A percentile compares a stretch with the other conserved stretches of the same genome.
Evolutionary conservation across 1,140 invertebrate species (phyloP).

Genomic region (Brachionus manjavacas): DNA sequence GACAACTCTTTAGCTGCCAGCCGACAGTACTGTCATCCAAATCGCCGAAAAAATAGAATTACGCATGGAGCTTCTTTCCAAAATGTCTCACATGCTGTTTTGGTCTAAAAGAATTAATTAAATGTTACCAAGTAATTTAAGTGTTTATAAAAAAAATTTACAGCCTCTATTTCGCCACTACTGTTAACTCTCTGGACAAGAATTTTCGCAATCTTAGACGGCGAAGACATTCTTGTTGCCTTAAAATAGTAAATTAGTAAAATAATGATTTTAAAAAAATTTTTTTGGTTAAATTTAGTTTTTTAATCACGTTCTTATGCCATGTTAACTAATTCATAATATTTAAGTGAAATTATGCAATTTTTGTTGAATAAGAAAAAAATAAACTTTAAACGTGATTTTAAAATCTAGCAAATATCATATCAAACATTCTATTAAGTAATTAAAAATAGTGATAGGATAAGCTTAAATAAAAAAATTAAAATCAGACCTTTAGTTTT

Average conservation of each 20-base stretch:
- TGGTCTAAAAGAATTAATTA: not conserved
- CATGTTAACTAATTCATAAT: not conserved
- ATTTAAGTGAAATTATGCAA: not conserved
- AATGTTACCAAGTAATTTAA: too few relatives aligned
- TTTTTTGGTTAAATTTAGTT: not conserved
- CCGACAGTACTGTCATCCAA: slow-evolving; percentile 42
- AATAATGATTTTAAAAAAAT: too few relatives aligned
- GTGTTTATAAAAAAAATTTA: not conserved
- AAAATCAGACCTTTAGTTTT: too few relatives aligned
- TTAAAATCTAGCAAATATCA: too few relatives aligned
- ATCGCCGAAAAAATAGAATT: slow-evolving; percentile 37
- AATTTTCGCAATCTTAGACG: slow-evolving; percentile 41
- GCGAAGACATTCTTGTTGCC: slow-evolving; percentile 34
- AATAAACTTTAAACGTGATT: too few relatives aligned
- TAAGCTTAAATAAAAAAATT: too few relatives aligned
- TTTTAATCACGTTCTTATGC: not conserved
- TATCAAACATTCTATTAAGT: too few relatives aligned
- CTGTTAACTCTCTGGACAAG: slow-evolving; percentile 37
- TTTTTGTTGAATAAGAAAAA: not conserved
- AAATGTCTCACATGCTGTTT: slow-evolving; percentile 28
- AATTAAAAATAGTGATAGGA: too few relatives aligned
- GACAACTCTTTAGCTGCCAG: slow-evolving; percentile 35
- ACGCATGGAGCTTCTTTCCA: slow-evolving; percentile 41
- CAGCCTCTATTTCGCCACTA: not conserved
- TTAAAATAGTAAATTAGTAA: not conserved